Base-by-base conservation (phyloP, 2,888 invertebrate species). In the Cetonia aurata region DNA sequence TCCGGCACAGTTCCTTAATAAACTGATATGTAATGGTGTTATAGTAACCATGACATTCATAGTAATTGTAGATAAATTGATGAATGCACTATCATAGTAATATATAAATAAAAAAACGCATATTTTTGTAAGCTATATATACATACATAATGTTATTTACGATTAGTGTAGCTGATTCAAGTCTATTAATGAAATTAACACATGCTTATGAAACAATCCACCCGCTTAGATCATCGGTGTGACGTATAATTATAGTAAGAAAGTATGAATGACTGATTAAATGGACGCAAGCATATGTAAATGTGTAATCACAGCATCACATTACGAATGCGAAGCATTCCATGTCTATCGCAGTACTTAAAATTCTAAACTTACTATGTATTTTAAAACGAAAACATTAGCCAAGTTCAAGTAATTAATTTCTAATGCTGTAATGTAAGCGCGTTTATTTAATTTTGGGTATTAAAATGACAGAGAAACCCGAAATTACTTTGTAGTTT, bases 1-100 rank as follows among this genome's bases (percentile, higher is more conserved):
- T 3, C 1, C 37, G 37, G 10, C 37, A 10, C 9, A 37, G 6
- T 55, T 55, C 55, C 10, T 33, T 55, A 33, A 55, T 55, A 37
- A 37, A 55, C 55, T 13, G 55, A 33, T 37, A 15, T 41, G 17
- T 57, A 37, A 41, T 42, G 17, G 19, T 42, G 37, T 37, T 9
- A 8, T 37, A 57, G 57, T 57, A 57, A 41, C 42, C 57, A 41
- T 57, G 57, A 57, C 57, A 57, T 57, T 57, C 13, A 57, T 15
- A 37, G 37, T 10, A 37, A 37, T 1, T 10, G 37, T 37, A 6
- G 37, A 37, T 6, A 37, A 37, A 37, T 37, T 37, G 8, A 8
- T 10, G 8, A 37, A 37, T 37, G 37, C 37, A 6, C 4, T 6
- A 37, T 37, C 8, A 25, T 25, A 37, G 6, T 37, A 33, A 33